phyloP scores from a whole-genome alignment of 2,888 invertebrate genomes.

The Hemistola chrysoprasaria region DNA sequence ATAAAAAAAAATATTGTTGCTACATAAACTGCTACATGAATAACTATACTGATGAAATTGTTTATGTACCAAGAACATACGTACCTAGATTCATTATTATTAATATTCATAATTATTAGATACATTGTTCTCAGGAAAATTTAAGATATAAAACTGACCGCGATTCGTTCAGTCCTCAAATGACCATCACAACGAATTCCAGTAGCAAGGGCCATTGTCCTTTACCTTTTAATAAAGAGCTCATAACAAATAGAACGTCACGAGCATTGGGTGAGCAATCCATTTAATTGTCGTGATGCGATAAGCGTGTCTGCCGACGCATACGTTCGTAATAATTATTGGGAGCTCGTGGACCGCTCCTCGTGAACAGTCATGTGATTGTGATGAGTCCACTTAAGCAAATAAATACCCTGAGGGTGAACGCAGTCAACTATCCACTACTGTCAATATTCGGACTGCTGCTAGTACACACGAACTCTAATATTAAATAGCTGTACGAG shows the following conservation, averaged over 20 bases:
- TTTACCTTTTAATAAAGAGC: conserved; percentile 51
- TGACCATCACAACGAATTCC: conserved; percentile 9
- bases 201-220: conserved; percentile 48
- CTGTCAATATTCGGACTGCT: conserved; percentile 53
- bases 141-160: no score
- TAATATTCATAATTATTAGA: no score
- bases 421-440: conserved; percentile 42
- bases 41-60: no score
- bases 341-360: conserved; percentile 68
- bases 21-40: no score
- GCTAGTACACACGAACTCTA: conserved; percentile 12
- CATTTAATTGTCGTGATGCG: conserved; percentile 52
- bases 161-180: background rate
- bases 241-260: conserved; percentile 48
- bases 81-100: no score
- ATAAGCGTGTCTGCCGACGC: conserved; percentile 48
- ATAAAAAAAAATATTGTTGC: no score
- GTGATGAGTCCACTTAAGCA: conserved; percentile 78
- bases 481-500: no score
- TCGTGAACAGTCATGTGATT: conserved; percentile 76
- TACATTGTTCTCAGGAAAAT: no score
- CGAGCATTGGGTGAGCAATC: conserved; percentile 52
- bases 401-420: conserved; percentile 64
- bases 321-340: conserved; percentile 55
- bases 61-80: no score